Evolutionary conservation across 2,113 vertebrate species (phyloP).

Genomic region (Cebidichthys violaceus): DNA sequence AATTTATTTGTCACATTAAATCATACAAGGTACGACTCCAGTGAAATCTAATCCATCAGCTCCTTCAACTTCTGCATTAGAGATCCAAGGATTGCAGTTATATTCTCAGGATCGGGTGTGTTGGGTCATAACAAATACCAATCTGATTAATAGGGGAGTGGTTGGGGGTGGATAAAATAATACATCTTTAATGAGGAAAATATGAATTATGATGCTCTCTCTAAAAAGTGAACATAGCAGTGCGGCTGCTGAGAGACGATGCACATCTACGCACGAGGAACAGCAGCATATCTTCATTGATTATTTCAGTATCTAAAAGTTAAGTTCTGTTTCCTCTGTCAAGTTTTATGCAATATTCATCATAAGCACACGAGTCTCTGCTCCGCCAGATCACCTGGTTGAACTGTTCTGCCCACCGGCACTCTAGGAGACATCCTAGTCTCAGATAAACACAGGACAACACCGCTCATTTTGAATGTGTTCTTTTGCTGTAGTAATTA

Average conservation of each 20-base stretch:
- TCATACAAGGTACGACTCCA: background rate
- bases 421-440: background rate
- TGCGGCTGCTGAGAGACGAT: too few relatives aligned
- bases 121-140: background rate
- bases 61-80: too few relatives aligned
- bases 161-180: background rate
- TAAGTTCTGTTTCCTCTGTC: background rate
- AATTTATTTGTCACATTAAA: background rate
- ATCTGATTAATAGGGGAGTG: background rate
- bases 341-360: background rate
- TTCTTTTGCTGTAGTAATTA: background rate
- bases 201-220: too few relatives aligned
- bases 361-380: background rate
- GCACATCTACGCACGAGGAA: too few relatives aligned
- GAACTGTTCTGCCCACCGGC: background rate
- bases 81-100: background rate
- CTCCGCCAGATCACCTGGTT: too few relatives aligned
- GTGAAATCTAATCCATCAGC: background rate
- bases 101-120: background rate
- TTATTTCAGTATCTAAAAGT: background rate
- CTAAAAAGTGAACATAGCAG: too few relatives aligned
- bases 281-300: background rate
- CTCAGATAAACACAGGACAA: background rate
- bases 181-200: too few relatives aligned
- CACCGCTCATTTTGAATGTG: background rate